Evolutionary conservation across 2,888 invertebrate species (phyloP).

Genomic region (Galeruca laticollis): DNA sequence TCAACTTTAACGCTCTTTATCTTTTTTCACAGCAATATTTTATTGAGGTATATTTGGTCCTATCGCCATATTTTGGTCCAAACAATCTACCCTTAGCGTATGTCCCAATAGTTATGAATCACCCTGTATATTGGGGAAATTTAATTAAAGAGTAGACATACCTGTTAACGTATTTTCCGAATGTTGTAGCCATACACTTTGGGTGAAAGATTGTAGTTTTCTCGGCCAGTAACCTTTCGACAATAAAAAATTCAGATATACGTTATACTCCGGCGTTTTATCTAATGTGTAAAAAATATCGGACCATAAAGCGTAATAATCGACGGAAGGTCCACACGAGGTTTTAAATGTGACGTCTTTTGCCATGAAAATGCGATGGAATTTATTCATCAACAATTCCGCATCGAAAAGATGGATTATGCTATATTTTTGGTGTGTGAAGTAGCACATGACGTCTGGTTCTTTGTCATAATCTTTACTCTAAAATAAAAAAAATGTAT

Average conservation of each 20-base stretch:
- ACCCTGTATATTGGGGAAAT: too few species aligned
- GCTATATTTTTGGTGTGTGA: background rate
- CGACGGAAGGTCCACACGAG: background rate
- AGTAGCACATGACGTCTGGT: background rate
- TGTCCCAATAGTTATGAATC: too few species aligned
- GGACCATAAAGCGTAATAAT: background rate
- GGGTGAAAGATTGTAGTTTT: background rate
- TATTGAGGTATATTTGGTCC: too few species aligned
- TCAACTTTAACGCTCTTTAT: too few species aligned
- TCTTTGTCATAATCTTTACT: slow-evolving; percentile 2
- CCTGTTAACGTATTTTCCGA: background rate
- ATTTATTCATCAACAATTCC: slow-evolving; percentile 1
- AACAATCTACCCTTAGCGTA: too few species aligned
- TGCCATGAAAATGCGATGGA: background rate
- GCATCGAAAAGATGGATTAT: background rate
- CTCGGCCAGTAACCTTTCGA: background rate
- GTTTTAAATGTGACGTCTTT: background rate
- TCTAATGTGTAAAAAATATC: background rate
- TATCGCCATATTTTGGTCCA: too few species aligned
- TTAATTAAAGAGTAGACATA: too few species aligned
- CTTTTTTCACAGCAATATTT: too few species aligned
- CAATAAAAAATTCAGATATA: background rate
- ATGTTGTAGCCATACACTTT: background rate
- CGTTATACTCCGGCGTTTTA: background rate
- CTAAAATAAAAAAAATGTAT: background rate